Percentiles rank a stretch among this genome's conserved stretches.
phyloP scores from a whole-genome alignment of 2,888 invertebrate species.

The Eupelmus urozonus region DNA sequence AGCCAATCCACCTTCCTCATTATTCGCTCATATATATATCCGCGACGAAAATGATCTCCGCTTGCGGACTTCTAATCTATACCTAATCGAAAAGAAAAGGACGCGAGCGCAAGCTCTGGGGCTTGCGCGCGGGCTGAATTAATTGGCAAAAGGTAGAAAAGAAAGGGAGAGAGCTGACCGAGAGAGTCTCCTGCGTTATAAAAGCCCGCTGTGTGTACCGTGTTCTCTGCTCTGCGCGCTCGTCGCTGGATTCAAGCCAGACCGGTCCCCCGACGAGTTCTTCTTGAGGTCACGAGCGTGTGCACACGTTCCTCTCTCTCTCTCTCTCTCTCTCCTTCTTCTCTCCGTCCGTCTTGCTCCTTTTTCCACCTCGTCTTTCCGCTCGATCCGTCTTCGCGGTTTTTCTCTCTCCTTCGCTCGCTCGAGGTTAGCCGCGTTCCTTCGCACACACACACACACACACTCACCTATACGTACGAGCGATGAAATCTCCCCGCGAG shows the following conservation, averaged over 20 bases:
- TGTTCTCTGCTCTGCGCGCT: constrained; percentile 25
- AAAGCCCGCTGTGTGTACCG: constrained; percentile 43
- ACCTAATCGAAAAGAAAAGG: constrained; percentile 28
- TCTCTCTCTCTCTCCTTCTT: constrained; percentile 43
- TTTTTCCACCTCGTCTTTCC: constrained; percentile 61
- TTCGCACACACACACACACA: background rate
- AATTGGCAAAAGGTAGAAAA: background rate
- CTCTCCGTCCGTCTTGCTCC: constrained; percentile 22
- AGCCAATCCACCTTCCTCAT: too few species aligned
- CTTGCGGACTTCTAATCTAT: constrained; percentile 27
- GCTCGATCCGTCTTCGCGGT: constrained; percentile 34
- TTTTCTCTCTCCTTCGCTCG: constrained; percentile 39
- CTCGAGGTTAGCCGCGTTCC: constrained; percentile 48
- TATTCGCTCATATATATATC: too few species aligned
- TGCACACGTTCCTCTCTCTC: constrained; percentile 52
- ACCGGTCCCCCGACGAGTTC: constrained; percentile 61
- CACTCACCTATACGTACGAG: background rate
- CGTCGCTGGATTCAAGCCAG: constrained; percentile 55
- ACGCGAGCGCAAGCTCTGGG: background rate
- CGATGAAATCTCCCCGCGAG: constrained; percentile 8
- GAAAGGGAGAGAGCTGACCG: background rate
- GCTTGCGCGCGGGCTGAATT: constrained; percentile 13
- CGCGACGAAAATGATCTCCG: background rate
- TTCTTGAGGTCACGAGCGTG: constrained; percentile 63
- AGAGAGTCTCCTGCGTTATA: too few species aligned